A percentile compares a stretch with the other conserved stretches of the same genome.
Conservation (phyloP, 2,888 invertebrate species). For the Vesta saturnalis region DNA sequence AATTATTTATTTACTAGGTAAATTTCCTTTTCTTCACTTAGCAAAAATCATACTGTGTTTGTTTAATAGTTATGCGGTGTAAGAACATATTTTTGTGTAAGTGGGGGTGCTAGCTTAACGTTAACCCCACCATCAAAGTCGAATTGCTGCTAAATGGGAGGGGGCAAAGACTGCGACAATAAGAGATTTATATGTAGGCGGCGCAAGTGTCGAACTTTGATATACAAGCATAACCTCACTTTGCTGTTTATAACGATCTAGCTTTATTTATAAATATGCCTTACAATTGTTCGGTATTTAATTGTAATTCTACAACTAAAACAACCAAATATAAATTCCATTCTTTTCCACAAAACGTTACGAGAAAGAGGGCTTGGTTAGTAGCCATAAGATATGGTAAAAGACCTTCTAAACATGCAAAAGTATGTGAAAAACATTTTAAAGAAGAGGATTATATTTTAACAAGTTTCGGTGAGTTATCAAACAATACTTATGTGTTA, state of each 20-base stretch:
- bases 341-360: background rate
- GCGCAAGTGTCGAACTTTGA: background rate
- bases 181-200: background rate
- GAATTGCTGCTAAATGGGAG: no score
- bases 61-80: no score
- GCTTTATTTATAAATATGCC: background rate
- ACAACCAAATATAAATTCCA: background rate
- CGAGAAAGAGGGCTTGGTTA: slow-evolving; percentile 22
- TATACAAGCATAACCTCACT: background rate
- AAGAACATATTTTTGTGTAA: no score
- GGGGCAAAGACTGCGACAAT: no score
- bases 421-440: slow-evolving; percentile 2
- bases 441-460: background rate
- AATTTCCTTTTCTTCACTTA: no score
- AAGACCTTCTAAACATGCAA: background rate
- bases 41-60: no score
- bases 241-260: background rate
- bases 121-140: no score
- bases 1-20: no score
- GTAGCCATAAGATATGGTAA: slow-evolving; percentile 36
- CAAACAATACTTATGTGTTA: no score
- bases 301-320: background rate
- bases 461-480: background rate
- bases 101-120: no score
- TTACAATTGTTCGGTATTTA: background rate